Evolutionary conservation across 2,888 invertebrate species (phyloP), one percentile per base, ranked within the genome.

Genomic region (Agrilus cyanescens): DNA sequence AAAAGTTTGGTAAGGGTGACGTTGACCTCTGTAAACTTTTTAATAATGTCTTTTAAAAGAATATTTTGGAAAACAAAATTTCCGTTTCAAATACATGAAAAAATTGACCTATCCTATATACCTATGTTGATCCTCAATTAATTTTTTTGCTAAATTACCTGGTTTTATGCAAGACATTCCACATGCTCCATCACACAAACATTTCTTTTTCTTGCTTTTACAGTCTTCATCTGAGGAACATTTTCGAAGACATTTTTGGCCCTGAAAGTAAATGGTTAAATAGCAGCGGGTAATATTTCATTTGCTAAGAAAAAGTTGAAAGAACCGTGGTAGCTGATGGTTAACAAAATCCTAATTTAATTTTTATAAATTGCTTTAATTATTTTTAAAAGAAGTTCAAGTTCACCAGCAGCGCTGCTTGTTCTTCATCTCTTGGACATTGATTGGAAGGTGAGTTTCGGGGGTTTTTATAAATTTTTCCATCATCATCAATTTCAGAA

Each of bases 91-190:
- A 31, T n/a, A n/a, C n/a, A n/a, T n/a, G n/a, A n/a, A n/a, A n/a
- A n/a, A n/a, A n/a, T n/a, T n/a, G n/a, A n/a, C n/a, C n/a, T n/a
- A n/a, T n/a, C n/a, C n/a, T n/a, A n/a, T n/a, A n/a, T n/a, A n/a
- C n/a, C n/a, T n/a, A n/a, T n/a, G n/a, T n/a, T n/a, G n/a, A n/a
- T n/a, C n/a, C n/a, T n/a, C n/a, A n/a, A n/a, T n/a, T n/a, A n/a
- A n/a, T n/a, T n/a, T 73, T n/a, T n/a, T n/a, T n/a, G n/a, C n/a
- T n/a, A n/a, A n/a, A n/a, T 73, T 56, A 91, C 93, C 89, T 65
- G 93, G 94, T 65, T 96, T 95, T 54, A 97, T 93, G 68, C 97
- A 98, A 41, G 94, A 94, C 80, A 91, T 85, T 44, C 97, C 97
- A 60, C 97, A 97, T 2, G 84, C 80, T 37, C 95, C 96, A 62